Evolutionary conservation across 2,113 vertebrate genomes (phyloP).

Genomic region (Bombycilla garrulus): DNA sequence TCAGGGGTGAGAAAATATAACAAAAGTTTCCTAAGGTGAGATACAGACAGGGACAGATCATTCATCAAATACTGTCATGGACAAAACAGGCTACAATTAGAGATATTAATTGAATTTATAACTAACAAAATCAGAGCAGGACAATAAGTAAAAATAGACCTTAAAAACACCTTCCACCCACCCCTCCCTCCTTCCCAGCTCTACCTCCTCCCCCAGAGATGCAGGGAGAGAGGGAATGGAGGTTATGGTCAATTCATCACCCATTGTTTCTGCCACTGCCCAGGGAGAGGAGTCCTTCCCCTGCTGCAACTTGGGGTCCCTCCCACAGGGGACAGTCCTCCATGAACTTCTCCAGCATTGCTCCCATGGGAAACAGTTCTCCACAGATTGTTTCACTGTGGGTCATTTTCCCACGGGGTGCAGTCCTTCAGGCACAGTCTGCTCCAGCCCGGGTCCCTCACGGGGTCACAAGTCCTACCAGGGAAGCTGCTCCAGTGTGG

Average conservation of each 20-base stretch:
- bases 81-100: not conserved
- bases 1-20: not conserved
- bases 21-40: not conserved
- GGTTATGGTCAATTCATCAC: not conserved
- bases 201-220: accelerated
- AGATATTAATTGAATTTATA: not conserved
- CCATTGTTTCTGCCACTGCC: not conserved
- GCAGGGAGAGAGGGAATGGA: not conserved
- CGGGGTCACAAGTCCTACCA: not conserved
- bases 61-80: not conserved
- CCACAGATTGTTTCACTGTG: not conserved
- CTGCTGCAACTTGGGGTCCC: not conserved
- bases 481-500: not conserved
- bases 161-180: not conserved
- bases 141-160: not conserved
- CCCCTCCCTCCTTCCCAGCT: too few species aligned
- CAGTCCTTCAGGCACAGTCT: not conserved
- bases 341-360: not conserved
- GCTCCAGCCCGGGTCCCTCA: too few species aligned
- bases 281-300: not conserved
- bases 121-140: not conserved
- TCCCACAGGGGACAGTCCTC: too few species aligned
- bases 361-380: not conserved
- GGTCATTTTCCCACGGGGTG: not conserved
- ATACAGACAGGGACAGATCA: not conserved